Base-by-base conservation (phyloP, 2,113 vertebrate species). In the Chloebia gouldiae region DNA sequence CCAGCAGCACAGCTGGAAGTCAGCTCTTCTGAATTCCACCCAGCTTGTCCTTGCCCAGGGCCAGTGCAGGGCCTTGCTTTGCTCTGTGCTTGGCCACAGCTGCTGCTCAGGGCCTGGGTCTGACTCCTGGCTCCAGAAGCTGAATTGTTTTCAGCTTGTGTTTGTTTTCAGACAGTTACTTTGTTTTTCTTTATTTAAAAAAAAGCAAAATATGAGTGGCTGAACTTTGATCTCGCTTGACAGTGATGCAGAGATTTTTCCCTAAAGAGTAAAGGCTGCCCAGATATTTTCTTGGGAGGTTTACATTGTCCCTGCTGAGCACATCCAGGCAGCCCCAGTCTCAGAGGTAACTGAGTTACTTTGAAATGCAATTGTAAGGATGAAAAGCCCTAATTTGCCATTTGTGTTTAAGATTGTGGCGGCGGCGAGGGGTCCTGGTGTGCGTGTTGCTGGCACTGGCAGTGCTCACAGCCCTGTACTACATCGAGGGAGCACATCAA, bases 401-500 rank as follows among this genome's bases (percentile, higher is more conserved):
- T 97, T 96, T 97, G 75, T 97, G 93, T 96, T 97, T 88, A 96
- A 99, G 99, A 91, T 98, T 99, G 96, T 99, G 99, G 99, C 98
- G 98, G 79, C 98, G 98, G 80, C 98, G 99, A 94, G 98, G 98
- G 86, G 50, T 97, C 70, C 98, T 99, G 97, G 96, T 98, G 87
- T 98, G 98, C 68, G 92, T 98, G 96, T 92, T 99, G 93, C 96
- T 99, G 96, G 96, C 98, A 66, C 98, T 99, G 92, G 98, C 98
- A 85, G 71, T 98, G 75, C 98, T 99, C 92, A 98, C 98, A 95
- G 71, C 98, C 92, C 96, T 97, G 78, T 99, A 99, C 97, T 99
- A 98, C 96, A 97, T 98, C 89, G 99, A 99, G 96, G 99, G 99
- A 97, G 77, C 97, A 49, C 99, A 99, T 98, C 99, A 99, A 96